Percentiles rank a stretch among this genome's conserved stretches.
Evolutionary conservation across 2,797 vertebrate genomes (phyloP).

Genomic region (Enteromius argenteus): DNA sequence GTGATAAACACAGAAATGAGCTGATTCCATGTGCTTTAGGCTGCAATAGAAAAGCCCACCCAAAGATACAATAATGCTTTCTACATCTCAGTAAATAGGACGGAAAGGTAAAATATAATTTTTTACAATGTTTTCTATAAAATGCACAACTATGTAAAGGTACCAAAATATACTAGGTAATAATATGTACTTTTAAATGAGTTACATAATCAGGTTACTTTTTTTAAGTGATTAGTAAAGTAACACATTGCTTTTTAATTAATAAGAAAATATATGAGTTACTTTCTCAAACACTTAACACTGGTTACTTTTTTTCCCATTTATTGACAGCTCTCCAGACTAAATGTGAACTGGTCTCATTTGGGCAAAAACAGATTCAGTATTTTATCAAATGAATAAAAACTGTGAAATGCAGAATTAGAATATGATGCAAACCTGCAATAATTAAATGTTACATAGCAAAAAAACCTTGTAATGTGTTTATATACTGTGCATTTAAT

Average conservation of each 20-base stretch:
- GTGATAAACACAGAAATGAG: conserved; percentile 17
- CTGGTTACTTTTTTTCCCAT: background rate
- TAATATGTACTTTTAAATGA: background rate
- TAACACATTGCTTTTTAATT: background rate
- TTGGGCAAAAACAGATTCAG: background rate
- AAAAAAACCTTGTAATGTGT: background rate
- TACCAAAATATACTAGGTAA: background rate
- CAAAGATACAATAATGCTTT: background rate
- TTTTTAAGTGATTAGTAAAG: background rate
- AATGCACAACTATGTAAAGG: background rate
- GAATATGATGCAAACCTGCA: background rate
- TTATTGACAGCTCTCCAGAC: background rate
- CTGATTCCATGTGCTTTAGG: conserved; percentile 1
- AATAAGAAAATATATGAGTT: background rate
- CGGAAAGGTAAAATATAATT: background rate
- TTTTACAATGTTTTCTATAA: background rate
- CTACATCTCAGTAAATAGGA: background rate
- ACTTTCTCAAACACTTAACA: background rate
- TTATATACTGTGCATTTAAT: background rate
- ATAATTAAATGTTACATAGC: background rate
- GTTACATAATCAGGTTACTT: background rate
- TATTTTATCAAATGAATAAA: background rate
- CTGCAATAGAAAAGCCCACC: background rate
- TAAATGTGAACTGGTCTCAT: background rate
- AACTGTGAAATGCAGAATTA: background rate